Evolutionary conservation across 2,113 vertebrate species (phyloP), one percentile per base, ranked within the genome.

Genomic region (Condylura cristata): DNA sequence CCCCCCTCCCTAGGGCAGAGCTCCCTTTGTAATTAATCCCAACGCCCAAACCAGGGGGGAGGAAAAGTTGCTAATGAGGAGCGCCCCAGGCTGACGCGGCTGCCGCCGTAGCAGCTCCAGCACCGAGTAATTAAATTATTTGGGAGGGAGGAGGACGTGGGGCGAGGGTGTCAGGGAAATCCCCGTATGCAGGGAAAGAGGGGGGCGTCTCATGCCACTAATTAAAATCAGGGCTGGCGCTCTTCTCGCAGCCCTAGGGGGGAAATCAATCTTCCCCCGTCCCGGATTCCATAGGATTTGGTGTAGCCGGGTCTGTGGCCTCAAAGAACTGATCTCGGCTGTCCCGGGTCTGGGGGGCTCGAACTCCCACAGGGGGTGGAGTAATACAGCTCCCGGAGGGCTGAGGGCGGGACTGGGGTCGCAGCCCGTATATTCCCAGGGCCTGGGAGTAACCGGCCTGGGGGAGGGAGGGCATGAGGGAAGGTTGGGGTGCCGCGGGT

Each of bases 11-110:
- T 34, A 26, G n/a, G 94, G 93, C 93, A 68, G 86, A 63, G 72
- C 72, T 96, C 91, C 91, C 96, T 97, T 94, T 96, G 95, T 96
- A 97, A 97, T 97, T 97, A 97, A 97, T 96, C 91, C 51, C 83
- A 41, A 81, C 66, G 61, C 95, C 94, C 89, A 75, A 96, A 96
- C 72, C 96, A 58, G 91, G 95, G 83, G 93, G 93, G 95, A 94
- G 94, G 94, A 90, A 93, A 89, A 80, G 65, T n/a, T 68, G 65
- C 66, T 70, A 70, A 70, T 70, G 66, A 70, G 75, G 70, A 97
- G 93, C 82, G 61, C 95, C 95, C 85, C 84, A 79, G 88, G 89
- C 95, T 83, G 85, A 85, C 92, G 41, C 87, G 95, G 96, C 92
- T 86, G 89, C 72, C 61, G 48, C 78, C 17, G 90, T 91, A 87